phyloP scores from a whole-genome alignment of 2,113 vertebrate genomes.

The Indri indri region DNA sequence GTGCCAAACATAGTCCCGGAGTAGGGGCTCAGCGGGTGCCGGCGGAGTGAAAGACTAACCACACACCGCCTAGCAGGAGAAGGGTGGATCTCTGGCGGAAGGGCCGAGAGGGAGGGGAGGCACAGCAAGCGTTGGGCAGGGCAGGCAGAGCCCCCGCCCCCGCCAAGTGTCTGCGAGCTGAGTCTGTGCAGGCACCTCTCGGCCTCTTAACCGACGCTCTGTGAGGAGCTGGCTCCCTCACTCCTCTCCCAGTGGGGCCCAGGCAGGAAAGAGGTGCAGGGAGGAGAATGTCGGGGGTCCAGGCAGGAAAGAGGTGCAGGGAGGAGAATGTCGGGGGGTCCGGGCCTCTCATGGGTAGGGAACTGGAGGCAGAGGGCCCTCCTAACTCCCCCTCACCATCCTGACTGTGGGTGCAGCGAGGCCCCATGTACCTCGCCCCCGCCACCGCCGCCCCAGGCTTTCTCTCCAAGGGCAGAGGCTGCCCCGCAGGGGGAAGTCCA shows the following conservation, averaged over 20 bases:
- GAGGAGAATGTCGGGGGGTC: not conserved
- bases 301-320: not conserved
- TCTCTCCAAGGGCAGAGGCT: not conserved
- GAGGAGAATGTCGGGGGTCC: not conserved
- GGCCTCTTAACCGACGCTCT: not conserved
- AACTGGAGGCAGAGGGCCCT: not conserved
- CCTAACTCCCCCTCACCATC: not conserved
- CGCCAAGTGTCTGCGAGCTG: not conserved
- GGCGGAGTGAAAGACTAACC: not conserved
- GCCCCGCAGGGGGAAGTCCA: not conserved
- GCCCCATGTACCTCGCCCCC: not conserved
- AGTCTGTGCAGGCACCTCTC: not conserved
- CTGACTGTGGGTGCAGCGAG: not conserved
- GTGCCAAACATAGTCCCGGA: not conserved
- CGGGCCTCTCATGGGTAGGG: not conserved
- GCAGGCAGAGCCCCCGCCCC: not conserved
- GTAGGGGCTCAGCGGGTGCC: not conserved
- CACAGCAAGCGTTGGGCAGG: fast-evolving
- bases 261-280: not conserved
- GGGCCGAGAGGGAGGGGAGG: not conserved
- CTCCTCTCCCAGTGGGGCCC: not conserved
- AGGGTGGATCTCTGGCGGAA: not conserved
- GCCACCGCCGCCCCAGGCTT: no score
- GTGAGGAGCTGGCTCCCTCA: not conserved
- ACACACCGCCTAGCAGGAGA: not conserved